phyloP scores from a whole-genome alignment of 1,140 invertebrate species.

The Bursaphelenchus mucronatus region DNA sequence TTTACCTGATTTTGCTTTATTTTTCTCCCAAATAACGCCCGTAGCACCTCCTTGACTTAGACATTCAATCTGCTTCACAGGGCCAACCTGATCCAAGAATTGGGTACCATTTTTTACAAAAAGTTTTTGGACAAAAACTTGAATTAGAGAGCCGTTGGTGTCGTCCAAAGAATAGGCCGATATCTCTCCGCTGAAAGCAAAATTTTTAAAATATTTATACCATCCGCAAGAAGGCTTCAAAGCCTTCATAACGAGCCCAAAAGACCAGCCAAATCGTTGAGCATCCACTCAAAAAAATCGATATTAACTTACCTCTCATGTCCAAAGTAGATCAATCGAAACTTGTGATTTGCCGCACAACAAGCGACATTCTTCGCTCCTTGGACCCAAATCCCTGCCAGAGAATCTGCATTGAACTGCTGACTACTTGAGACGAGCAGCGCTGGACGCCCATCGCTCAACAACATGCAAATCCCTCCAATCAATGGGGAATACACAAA shows the following conservation, averaged over 20 bases:
- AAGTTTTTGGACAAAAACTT: slow-evolving; percentile 46
- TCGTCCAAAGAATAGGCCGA: slow-evolving; percentile 57
- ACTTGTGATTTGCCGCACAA: slow-evolving; percentile 92
- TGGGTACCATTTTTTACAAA: slow-evolving; percentile 56
- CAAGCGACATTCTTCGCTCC: slow-evolving; percentile 86
- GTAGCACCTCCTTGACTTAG: slow-evolving; percentile 50
- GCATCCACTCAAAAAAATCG: background rate
- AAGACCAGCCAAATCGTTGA: background rate
- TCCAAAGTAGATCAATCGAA: slow-evolving; percentile 87
- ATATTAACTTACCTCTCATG: slow-evolving; percentile 73
- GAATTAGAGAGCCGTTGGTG: slow-evolving; percentile 51
- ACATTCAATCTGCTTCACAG: slow-evolving; percentile 49
- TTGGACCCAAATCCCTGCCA: slow-evolving; percentile 89
- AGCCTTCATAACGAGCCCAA: slow-evolving; percentile 6
- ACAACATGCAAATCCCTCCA: slow-evolving; percentile 88
- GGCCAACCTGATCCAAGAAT: slow-evolving; percentile 28
- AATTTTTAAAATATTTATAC: slow-evolving; percentile 3
- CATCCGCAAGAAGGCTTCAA: background rate
- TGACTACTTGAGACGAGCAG: slow-evolving; percentile 86
- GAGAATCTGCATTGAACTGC: slow-evolving; percentile 85
- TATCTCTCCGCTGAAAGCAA: slow-evolving; percentile 52
- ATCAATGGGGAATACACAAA: slow-evolving; percentile 93
- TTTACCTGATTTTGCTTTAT: slow-evolving; percentile 8
- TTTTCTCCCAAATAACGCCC: slow-evolving; percentile 50
- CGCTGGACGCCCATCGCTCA: slow-evolving; percentile 87